Conservation (phyloP, 2,113 vertebrate genomes). For the Pterophyllum scalare region DNA sequence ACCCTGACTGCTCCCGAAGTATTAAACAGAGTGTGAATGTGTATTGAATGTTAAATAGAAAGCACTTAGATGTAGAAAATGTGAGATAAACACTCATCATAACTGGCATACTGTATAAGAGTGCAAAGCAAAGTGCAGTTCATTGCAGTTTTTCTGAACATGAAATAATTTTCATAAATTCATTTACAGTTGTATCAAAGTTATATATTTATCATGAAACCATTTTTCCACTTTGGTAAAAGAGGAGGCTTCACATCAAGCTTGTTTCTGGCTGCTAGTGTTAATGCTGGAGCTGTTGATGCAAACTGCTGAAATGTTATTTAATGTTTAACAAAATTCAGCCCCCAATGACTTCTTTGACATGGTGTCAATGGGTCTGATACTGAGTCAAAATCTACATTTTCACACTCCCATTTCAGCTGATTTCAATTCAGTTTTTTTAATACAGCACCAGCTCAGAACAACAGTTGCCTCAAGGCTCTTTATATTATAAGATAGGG, state of each 20-base stretch:
- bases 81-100: constrained; percentile 15
- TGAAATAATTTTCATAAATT: not conserved
- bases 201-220: not conserved
- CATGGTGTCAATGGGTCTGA: not conserved
- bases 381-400: not conserved
- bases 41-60: too few relatives aligned
- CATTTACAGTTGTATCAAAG: too few relatives aligned
- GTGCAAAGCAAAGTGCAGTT: not conserved
- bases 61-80: too few relatives aligned
- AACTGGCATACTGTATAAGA: not conserved
- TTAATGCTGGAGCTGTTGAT: not conserved
- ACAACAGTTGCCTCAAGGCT: not conserved
- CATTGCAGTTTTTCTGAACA: not conserved
- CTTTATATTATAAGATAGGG: not conserved
- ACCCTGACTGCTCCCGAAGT: too few relatives aligned
- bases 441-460: not conserved
- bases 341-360: not conserved
- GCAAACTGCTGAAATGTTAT: not conserved
- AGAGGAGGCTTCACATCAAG: not conserved
- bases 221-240: not conserved
- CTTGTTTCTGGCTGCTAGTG: not conserved
- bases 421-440: not conserved
- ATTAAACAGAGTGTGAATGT: too few relatives aligned
- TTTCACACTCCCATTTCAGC: not conserved
- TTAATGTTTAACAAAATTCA: not conserved